Conservation (phyloP, 1,140 invertebrate species). For the Cotesia chilonis region DNA sequence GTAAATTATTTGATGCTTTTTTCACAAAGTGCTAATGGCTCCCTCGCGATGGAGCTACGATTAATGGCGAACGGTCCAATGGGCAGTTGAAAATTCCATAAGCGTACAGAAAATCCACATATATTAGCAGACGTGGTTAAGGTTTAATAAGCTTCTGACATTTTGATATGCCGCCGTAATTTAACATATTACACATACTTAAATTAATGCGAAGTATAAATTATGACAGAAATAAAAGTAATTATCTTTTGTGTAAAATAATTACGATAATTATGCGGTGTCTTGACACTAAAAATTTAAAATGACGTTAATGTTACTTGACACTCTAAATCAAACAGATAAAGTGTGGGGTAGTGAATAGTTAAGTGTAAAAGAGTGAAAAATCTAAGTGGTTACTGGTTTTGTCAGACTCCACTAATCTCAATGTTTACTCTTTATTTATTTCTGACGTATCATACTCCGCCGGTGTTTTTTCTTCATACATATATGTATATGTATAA, state of each 20-base stretch:
- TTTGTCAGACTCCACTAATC: slow-evolving; percentile 7
- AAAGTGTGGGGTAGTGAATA: not conserved
- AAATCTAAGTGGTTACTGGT: slow-evolving; percentile 12
- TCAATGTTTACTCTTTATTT: slow-evolving; percentile 4
- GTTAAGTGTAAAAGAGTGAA: not conserved
- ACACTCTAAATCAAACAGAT: not conserved
- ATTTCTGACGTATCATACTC: not conserved
- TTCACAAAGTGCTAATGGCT: slow-evolving; percentile 31
- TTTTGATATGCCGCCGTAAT: not conserved
- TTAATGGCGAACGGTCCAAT: slow-evolving; percentile 31
- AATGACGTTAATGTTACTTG: not conserved
- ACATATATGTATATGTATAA: not conserved
- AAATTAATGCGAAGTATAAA: no score
- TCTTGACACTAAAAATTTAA: not conserved
- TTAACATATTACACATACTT: not conserved
- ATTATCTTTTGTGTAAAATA: no score
- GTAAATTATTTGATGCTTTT: slow-evolving; percentile 37
- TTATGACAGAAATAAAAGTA: no score
- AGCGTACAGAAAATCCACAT: slow-evolving; percentile 19
- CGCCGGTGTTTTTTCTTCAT: not conserved
- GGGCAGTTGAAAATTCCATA: slow-evolving; percentile 28
- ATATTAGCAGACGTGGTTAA: not conserved
- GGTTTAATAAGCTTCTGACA: not conserved
- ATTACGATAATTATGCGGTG: no score
- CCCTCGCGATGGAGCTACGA: slow-evolving; percentile 17